phyloP scores from a whole-genome alignment of 2,797 vertebrate species.

The Cryptoprocta ferox region DNA sequence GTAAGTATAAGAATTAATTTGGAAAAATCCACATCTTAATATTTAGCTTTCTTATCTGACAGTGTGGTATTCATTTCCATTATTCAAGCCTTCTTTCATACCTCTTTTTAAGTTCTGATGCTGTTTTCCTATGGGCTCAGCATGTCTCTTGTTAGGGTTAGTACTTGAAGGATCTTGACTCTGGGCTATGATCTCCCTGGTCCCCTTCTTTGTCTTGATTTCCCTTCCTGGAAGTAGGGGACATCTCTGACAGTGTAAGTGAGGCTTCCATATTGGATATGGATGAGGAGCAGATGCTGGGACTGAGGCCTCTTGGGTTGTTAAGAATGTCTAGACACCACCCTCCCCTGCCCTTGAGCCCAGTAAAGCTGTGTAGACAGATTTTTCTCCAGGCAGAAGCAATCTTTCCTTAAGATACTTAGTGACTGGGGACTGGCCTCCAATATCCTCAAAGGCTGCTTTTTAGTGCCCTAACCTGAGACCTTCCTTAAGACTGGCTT shows the following conservation, averaged over 20 bases:
- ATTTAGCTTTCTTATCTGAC: not conserved
- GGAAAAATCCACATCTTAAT: not conserved
- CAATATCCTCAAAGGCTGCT: not conserved
- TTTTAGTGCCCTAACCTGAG: not conserved
- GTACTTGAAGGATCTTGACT: not conserved
- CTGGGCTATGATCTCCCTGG: not conserved
- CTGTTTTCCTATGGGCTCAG: not conserved
- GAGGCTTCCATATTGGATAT: not conserved
- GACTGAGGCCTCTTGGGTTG: not conserved
- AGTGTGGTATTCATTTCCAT: not conserved
- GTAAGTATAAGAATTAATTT: conserved; percentile 3
- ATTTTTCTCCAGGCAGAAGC: not conserved
- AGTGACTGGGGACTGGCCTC: not conserved
- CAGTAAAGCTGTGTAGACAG: not conserved
- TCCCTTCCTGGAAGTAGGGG: not conserved
- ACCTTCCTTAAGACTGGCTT: not conserved
- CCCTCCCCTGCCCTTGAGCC: not conserved
- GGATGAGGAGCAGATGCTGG: not conserved
- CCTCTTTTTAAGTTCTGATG: not conserved
- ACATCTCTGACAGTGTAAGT: not conserved
- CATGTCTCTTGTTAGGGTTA: not conserved
- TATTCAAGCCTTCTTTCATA: not conserved
- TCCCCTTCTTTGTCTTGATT: not conserved
- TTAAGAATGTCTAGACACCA: not conserved
- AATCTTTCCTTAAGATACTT: not conserved